These are phyloP conservation scores for Hetaerina americana DNA, from an alignment of 1,140 invertebrate genomes.

Conservation along the genomic window DNA sequence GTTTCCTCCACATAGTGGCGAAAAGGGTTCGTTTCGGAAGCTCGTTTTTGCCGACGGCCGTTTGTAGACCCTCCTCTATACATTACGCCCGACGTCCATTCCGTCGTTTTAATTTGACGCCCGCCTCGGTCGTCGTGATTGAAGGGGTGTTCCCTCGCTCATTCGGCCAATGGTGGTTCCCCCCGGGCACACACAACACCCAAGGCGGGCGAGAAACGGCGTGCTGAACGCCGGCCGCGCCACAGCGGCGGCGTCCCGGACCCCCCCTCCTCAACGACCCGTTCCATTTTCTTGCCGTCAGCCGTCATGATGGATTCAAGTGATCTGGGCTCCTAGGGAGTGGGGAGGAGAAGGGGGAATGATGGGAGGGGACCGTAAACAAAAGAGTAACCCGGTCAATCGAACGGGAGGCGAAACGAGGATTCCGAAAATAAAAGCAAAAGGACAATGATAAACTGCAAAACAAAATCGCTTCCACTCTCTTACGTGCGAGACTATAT, in stretches of 20 bases:
- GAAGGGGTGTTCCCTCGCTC: neutral
- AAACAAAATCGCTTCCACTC: no score
- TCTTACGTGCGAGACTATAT: no score
- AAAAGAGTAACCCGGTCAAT: neutral
- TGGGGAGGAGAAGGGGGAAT: no score
- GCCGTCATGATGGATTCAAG: neutral
- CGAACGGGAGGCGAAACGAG: neutral
- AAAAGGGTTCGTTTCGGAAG: no score
- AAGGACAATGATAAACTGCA: no score
- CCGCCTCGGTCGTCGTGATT: neutral
- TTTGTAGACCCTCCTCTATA: no score
- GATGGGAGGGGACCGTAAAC: neutral
- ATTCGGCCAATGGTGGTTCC: neutral
- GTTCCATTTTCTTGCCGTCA: neutral
- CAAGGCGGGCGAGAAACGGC: neutral
- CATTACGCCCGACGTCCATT: no score
- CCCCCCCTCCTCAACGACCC: no score
- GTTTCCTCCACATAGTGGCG: no score
- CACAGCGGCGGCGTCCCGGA: neutral
- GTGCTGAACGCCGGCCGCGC: neutral
- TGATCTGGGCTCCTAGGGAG: neutral
- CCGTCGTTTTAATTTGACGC: neutral
- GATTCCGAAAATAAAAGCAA: neutral
- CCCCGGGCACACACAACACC: no score
- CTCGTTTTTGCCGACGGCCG: no score